A percentile compares a stretch with the other conserved stretches of the same genome.
Conservation (phyloP, 2,797 vertebrate species). For the Apodemus agrarius region DNA sequence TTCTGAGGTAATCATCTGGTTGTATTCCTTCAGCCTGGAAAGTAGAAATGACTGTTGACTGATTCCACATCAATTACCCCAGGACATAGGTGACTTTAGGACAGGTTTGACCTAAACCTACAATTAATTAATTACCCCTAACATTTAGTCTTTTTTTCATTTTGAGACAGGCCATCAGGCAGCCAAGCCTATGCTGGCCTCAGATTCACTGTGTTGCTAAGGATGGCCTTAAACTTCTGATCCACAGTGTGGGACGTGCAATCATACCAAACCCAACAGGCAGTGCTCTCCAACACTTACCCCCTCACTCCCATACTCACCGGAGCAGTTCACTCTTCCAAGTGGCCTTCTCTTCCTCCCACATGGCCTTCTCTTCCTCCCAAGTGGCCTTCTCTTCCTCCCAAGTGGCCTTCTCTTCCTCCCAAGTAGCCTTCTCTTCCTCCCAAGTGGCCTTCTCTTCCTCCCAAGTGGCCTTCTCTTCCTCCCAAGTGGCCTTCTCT, state of each 20-base stretch:
- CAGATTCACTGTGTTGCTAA: background rate
- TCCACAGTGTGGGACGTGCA: no score
- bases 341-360: no score
- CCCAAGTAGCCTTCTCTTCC: no score
- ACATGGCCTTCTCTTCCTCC: no score
- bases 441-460: no score
- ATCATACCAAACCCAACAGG: background rate
- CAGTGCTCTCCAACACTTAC: conserved; percentile 73
- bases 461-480: no score
- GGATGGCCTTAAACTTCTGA: background rate
- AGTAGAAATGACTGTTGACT: background rate
- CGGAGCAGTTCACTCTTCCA: conserved; percentile 83
- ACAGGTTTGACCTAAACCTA: background rate
- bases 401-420: no score
- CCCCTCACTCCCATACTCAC: no score
- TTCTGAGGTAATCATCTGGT: conserved; percentile 84
- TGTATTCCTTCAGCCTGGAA: conserved; percentile 86
- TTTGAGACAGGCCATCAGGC: background rate
- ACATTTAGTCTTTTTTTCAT: background rate
- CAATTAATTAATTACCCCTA: background rate
- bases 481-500: conserved; percentile 39
- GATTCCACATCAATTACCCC: background rate
- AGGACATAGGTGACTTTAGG: background rate
- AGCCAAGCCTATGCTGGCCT: background rate
- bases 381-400: no score